A percentile compares a stretch with the other conserved stretches of the same genome.
phyloP scores from a whole-genome alignment of 2,888 invertebrate species.

The Germaria angustata region DNA sequence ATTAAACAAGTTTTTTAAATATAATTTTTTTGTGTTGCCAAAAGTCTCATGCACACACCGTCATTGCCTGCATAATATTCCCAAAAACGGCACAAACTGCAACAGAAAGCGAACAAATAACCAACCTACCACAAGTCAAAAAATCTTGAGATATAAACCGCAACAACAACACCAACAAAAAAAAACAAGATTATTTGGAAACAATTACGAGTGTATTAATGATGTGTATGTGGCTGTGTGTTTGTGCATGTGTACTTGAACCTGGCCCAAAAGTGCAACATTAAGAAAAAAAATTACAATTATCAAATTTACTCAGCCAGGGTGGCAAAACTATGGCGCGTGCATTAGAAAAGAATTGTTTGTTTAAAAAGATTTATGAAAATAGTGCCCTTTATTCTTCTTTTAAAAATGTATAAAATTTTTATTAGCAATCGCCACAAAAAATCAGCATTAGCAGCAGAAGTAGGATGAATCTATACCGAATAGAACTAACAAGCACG shows the following conservation, averaged over 20 bases:
- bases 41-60: slow-evolving; percentile 33
- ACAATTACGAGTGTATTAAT: slow-evolving; percentile 55
- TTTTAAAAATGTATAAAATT: too few relatives aligned
- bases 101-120: slow-evolving; percentile 69
- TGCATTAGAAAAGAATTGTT: background rate
- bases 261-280: slow-evolving; percentile 58
- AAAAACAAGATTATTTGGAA: slow-evolving; percentile 9
- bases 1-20: slow-evolving; percentile 58
- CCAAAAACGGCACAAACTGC: slow-evolving; percentile 67
- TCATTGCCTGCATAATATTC: slow-evolving; percentile 67
- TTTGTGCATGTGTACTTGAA: slow-evolving; percentile 53
- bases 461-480: too few relatives aligned
- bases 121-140: slow-evolving; percentile 66
- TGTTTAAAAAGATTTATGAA: too few relatives aligned
- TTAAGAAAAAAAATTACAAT: slow-evolving; percentile 47
- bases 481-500: too few relatives aligned
- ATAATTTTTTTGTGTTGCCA: slow-evolving; percentile 56
- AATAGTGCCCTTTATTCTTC: too few relatives aligned
- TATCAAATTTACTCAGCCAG: slow-evolving; percentile 22
- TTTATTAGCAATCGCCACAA: too few relatives aligned
- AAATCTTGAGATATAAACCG: slow-evolving; percentile 52
- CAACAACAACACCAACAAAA: background rate
- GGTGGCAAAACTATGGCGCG: slow-evolving; percentile 44
- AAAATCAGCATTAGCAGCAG: too few relatives aligned
- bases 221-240: background rate